Conservation (phyloP, 2,888 invertebrate genomes). For the Caenorhabditis macrosperma region DNA sequence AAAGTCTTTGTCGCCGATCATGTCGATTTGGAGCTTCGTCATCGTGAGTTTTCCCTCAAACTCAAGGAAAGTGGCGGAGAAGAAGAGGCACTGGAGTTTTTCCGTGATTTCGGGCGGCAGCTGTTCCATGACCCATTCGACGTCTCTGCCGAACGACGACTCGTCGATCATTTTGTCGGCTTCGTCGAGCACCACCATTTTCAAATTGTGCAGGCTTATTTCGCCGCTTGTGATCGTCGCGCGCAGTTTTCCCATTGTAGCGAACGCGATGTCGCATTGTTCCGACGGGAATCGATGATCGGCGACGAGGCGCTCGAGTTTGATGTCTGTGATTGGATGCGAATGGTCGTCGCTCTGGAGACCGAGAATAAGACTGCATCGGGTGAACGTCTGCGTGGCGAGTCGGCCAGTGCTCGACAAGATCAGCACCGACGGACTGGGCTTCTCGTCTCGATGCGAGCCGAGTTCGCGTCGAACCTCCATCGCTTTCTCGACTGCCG, state of each 20-base stretch:
- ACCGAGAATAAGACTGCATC: slow-evolving; percentile 23
- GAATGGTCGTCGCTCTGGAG: background rate
- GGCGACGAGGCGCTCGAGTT: slow-evolving; percentile 13
- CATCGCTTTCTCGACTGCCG: slow-evolving; percentile 29
- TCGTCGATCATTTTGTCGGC: slow-evolving; percentile 62
- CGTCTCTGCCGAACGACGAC: slow-evolving; percentile 45
- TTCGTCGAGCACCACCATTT: slow-evolving; percentile 60
- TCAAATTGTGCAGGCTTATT: slow-evolving; percentile 30
- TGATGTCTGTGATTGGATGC: slow-evolving; percentile 20
- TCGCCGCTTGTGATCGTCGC: background rate
- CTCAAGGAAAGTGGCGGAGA: slow-evolving; percentile 38
- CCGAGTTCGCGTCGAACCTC: background rate
- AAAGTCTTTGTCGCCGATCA: slow-evolving; percentile 3
- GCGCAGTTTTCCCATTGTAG: slow-evolving; percentile 52
- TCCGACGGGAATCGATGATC: background rate
- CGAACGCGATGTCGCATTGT: slow-evolving; percentile 36
- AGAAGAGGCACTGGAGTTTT: slow-evolving; percentile 24
- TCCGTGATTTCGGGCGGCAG: slow-evolving; percentile 3
- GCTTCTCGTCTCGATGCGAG: background rate
- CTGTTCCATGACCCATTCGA: slow-evolving; percentile 28
- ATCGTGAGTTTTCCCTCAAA: background rate
- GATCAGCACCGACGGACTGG: slow-evolving; percentile 32
- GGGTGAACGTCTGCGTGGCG: slow-evolving; percentile 16
- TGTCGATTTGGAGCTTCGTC: background rate
- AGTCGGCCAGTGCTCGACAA: slow-evolving; percentile 27